Evolutionary conservation across 1,140 invertebrate genomes (phyloP), one percentile per base, ranked within the genome.

Genomic region (Bradynema listronoti): DNA sequence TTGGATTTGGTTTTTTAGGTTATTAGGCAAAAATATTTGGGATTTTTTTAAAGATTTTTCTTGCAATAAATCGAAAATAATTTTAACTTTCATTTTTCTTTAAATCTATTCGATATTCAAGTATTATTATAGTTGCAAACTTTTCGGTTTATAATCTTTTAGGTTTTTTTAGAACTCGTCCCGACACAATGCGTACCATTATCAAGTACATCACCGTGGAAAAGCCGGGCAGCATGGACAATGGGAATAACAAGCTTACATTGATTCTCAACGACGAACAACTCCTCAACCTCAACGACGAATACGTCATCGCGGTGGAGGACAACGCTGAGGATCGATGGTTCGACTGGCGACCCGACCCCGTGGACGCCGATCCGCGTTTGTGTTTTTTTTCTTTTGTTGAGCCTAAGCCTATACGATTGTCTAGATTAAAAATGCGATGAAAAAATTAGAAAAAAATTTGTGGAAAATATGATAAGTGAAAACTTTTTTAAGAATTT

Each of bases 151-250:
- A n/a, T n/a, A n/a, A n/a, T 5, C 22, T 41, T 22, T 19, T 6
- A 19, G 41, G 16, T 3, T 16, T 30, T 63, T 71, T 24, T 27
- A 73, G 73, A 47, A 66, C 42, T 32, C 64, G 73, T 0, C 72
- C 68, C 0, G 73, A 75, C 49, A 75, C 73, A 22, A 72, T 75
- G 11, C 58, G 71, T 3, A 76, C 65, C 30, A 75, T 75, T 19
- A 75, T 78, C 56, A 66, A 39, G 14, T 78, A 69, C 25, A 78
- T 75, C 14, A 77, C 76, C 2, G 59, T 49, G 2, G 65, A 74
- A 34, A 72, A 77, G 49, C 61, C 66, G 19, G 70, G 72, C 2
- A 49, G 71, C 9, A 33, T 68, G n/a, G 25, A 50, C 11, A 47
- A 65, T 24, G 39, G 55, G 34, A 55, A 39, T 39, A 47, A 34